Conservation (phyloP, 2,888 invertebrate genomes). For the Rhamphomyia laevipes region DNA sequence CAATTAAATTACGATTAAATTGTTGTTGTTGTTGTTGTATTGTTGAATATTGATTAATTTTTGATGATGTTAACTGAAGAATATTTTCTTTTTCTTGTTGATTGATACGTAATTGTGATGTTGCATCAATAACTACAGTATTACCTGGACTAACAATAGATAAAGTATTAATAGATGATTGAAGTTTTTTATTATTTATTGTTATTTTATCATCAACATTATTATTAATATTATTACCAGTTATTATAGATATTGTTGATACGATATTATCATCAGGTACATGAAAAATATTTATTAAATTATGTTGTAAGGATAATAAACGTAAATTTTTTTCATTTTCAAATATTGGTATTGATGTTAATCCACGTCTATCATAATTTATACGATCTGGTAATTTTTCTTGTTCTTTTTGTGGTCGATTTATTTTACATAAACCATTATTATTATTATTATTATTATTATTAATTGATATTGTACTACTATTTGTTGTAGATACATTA, state of each 20-base stretch:
- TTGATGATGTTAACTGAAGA: too few species aligned
- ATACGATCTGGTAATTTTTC: constrained; percentile 79
- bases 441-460: not conserved
- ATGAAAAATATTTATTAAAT: constrained; percentile 54
- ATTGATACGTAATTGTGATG: not conserved
- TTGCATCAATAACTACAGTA: not conserved
- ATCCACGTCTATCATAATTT: constrained; percentile 71
- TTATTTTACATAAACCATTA: constrained; percentile 45
- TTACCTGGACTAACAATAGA: not conserved
- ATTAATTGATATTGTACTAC: not conserved
- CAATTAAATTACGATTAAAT: too few species aligned
- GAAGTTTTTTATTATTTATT: not conserved
- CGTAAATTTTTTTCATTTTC: constrained; percentile 70
- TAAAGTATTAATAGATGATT: too few species aligned
- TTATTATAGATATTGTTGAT: constrained; percentile 2
- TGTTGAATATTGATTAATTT: too few species aligned
- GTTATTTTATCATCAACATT: not conserved
- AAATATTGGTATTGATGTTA: constrained; percentile 69
- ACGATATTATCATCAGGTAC: constrained; percentile 28
- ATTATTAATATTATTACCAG: not conserved
- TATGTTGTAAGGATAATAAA: constrained; percentile 83
- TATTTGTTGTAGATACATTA: not conserved
- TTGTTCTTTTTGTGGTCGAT: constrained; percentile 61
- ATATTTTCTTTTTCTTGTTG: not conserved
- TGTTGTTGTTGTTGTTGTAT: too few species aligned